phyloP scores from a whole-genome alignment of 2,797 vertebrate genomes.

The Simalia tracyae region DNA sequence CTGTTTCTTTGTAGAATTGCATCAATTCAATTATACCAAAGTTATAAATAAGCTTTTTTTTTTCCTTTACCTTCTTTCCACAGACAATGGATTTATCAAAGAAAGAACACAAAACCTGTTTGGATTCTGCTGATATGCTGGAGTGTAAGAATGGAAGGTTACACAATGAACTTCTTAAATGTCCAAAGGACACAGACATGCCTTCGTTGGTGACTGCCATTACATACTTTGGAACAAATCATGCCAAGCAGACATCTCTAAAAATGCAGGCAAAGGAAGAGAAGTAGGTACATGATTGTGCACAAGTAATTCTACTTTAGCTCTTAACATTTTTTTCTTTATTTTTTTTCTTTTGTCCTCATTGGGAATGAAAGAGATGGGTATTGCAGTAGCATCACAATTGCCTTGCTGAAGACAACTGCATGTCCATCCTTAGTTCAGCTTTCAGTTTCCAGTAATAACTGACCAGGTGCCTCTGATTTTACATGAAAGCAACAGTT shows the following conservation, averaged over 20 bases:
- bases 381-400: neutral
- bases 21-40: slow-evolving; percentile 41
- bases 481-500: neutral
- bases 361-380: neutral
- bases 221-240: slow-evolving; percentile 39
- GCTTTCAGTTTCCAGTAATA: neutral
- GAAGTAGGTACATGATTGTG: slow-evolving; percentile 69
- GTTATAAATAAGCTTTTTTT: slow-evolving; percentile 43
- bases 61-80: slow-evolving; percentile 41
- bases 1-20: slow-evolving; percentile 48
- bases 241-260: slow-evolving; percentile 41
- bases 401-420: neutral
- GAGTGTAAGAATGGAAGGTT: slow-evolving; percentile 65
- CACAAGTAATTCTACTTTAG: neutral
- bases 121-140: slow-evolving; percentile 51
- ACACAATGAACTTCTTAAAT: slow-evolving; percentile 58
- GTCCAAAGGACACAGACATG: slow-evolving; percentile 50
- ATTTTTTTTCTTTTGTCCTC: neutral
- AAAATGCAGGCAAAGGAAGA: slow-evolving; percentile 61
- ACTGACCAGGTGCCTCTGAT: too few relatives aligned
- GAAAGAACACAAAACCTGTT: slow-evolving; percentile 55
- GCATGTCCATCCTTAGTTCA: neutral
- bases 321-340: slow-evolving; percentile 13
- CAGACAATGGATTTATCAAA: slow-evolving; percentile 65
- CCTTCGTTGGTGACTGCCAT: slow-evolving; percentile 31